phyloP scores from a whole-genome alignment of 2,888 invertebrate species.

The Andrena haemorrhoa region DNA sequence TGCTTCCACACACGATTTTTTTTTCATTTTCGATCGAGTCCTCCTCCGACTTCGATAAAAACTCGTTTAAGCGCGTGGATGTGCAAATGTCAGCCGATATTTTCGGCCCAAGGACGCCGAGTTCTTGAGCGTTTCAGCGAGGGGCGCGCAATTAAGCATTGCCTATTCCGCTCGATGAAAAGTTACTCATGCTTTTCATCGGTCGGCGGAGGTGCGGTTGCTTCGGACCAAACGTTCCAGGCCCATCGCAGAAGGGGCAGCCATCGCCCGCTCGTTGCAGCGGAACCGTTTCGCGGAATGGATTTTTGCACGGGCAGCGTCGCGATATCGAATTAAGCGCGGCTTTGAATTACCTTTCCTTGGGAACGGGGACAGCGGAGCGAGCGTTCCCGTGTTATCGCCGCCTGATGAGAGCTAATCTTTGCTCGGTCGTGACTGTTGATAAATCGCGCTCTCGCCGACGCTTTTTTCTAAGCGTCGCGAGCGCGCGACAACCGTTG shows the following conservation, averaged over 20 bases:
- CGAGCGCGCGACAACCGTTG: constrained; percentile 12
- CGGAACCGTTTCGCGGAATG: not conserved
- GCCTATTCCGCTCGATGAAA: not conserved
- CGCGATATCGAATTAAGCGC: constrained; percentile 30
- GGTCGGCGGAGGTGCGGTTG: not conserved
- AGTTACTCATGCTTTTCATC: not conserved
- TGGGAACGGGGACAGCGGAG: not conserved
- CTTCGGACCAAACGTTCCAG: constrained; percentile 11
- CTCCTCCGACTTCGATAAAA: not conserved
- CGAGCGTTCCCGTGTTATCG: constrained; percentile 32
- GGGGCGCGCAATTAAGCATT: constrained; percentile 1
- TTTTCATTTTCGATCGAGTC: not conserved
- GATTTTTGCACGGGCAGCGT: constrained; percentile 33
- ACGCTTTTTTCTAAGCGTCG: constrained; percentile 9
- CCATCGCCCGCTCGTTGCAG: not conserved
- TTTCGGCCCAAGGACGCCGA: constrained; percentile 28
- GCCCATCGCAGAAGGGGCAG: not conserved
- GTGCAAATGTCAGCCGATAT: constrained; percentile 1
- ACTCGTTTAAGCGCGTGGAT: not conserved
- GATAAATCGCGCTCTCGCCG: constrained; percentile 38
- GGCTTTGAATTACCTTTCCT: constrained; percentile 46
- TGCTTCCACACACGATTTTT: not conserved
- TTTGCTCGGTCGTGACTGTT: constrained; percentile 37
- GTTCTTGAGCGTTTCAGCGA: constrained; percentile 1
- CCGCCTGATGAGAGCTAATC: constrained; percentile 46